These are phyloP conservation scores for Netelia fuscicornis DNA, from an alignment of 2,888 invertebrate species.

Conservation along the genomic window DNA sequence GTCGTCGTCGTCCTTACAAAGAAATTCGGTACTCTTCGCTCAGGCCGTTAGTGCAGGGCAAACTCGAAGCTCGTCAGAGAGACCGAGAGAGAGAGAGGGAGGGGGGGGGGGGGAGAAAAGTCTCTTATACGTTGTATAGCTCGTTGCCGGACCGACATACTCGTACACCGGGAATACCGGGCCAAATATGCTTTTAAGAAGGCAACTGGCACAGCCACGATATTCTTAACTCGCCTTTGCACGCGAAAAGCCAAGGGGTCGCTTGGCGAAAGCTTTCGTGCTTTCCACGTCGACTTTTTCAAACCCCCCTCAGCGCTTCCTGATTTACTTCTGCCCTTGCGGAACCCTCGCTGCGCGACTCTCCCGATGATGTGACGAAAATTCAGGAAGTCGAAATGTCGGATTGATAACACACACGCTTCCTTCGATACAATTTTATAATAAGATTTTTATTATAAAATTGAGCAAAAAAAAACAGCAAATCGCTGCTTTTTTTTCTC, in stretches of 20 bases:
- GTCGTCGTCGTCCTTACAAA: slow-evolving; percentile 68
- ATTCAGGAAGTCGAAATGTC: neutral
- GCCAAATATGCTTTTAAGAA: slow-evolving; percentile 82
- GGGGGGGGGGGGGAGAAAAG: neutral
- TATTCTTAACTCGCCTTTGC: slow-evolving; percentile 79
- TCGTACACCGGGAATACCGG: slow-evolving; percentile 75
- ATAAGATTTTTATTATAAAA: too few relatives aligned
- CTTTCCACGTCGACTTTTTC: slow-evolving; percentile 61
- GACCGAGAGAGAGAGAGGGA: slow-evolving; percentile 1
- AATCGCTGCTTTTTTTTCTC: too few relatives aligned
- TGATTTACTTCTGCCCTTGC: slow-evolving; percentile 36
- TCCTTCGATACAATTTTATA: too few relatives aligned
- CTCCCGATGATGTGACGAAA: slow-evolving; percentile 7
- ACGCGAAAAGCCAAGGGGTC: slow-evolving; percentile 11
- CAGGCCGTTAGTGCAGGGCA: slow-evolving; percentile 36
- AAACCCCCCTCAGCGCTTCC: neutral
- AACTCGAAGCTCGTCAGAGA: slow-evolving; percentile 45
- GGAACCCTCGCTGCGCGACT: neutral
- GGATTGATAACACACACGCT: neutral
- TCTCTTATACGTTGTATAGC: slow-evolving; percentile 31
- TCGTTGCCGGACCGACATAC: slow-evolving; percentile 55
- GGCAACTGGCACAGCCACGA: slow-evolving; percentile 74
- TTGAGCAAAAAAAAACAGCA: too few relatives aligned
- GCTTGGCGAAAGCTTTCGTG: slow-evolving; percentile 52
- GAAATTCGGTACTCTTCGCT: slow-evolving; percentile 73